Percentiles rank a stretch among this genome's conserved stretches.
Evolutionary conservation across 2,113 vertebrate species (phyloP).

Genomic region (Laterallus jamaicensis): DNA sequence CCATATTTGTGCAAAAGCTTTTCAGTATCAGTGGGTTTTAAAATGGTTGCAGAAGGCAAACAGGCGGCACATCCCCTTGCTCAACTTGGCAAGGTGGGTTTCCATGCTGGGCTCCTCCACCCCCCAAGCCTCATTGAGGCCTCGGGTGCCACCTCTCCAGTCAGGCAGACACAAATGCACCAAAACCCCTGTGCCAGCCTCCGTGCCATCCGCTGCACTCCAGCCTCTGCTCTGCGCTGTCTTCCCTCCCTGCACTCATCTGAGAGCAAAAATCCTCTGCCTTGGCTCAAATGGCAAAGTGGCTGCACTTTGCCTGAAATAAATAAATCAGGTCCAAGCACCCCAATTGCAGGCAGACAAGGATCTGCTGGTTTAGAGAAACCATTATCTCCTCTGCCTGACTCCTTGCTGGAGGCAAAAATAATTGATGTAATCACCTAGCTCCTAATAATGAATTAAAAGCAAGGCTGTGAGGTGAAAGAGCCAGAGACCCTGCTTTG

Average conservation of each 20-base stretch:
- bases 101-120: neutral
- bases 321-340: neutral
- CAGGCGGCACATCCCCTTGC: rapidly evolving
- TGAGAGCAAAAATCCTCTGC: neutral
- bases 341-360: neutral
- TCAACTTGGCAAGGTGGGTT: neutral
- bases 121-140: neutral
- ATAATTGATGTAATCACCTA: neutral
- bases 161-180: neutral
- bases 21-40: rapidly evolving
- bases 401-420: neutral
- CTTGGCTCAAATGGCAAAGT: neutral
- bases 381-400: neutral
- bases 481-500: neutral
- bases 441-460: neutral
- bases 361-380: neutral
- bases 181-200: neutral
- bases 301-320: neutral
- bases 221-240: neutral
- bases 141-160: neutral
- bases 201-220: neutral
- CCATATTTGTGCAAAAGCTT: neutral
- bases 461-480: neutral
- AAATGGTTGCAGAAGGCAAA: neutral
- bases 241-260: neutral